A percentile compares a stretch with the other conserved stretches of the same genome.
Conservation (phyloP, 2,113 vertebrate genomes). For the Forbesichthys agassizii region DNA sequence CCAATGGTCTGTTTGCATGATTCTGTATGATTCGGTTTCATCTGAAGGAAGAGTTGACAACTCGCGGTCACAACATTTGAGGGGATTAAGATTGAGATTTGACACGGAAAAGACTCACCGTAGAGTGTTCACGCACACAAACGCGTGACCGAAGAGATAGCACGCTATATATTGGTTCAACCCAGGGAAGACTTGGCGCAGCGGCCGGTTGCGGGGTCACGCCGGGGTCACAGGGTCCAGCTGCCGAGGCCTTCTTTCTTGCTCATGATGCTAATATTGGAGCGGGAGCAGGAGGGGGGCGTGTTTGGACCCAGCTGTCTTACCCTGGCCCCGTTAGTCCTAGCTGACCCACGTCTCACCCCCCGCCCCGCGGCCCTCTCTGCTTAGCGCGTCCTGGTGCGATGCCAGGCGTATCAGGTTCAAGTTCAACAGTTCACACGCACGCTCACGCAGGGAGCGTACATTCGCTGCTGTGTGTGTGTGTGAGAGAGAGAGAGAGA, state of each 20-base stretch:
- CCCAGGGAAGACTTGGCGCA: too few species aligned
- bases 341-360: slow-evolving; percentile 59
- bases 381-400: slow-evolving; percentile 62
- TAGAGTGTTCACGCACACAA: background rate
- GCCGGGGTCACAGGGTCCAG: slow-evolving; percentile 71
- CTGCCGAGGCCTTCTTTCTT: slow-evolving; percentile 71
- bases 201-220: too few species aligned
- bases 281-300: slow-evolving; percentile 37
- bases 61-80: slow-evolving; percentile 5
- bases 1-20: slow-evolving; percentile 64
- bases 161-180: too few species aligned
- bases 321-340: slow-evolving; percentile 64
- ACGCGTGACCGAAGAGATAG: too few species aligned
- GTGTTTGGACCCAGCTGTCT: slow-evolving; percentile 66
- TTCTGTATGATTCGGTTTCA: slow-evolving; percentile 38
- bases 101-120: background rate
- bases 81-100: slow-evolving; percentile 21
- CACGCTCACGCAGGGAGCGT: slow-evolving; percentile 35
- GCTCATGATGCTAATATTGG: slow-evolving; percentile 67
- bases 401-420: slow-evolving; percentile 67
- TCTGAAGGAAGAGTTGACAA: slow-evolving; percentile 33
- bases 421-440: slow-evolving; percentile 78
- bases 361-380: slow-evolving; percentile 48
- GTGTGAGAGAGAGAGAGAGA: background rate
- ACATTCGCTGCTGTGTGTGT: slow-evolving; percentile 47